phyloP scores from a whole-genome alignment of 1,140 invertebrate genomes.

The Agrypnia vestita region DNA sequence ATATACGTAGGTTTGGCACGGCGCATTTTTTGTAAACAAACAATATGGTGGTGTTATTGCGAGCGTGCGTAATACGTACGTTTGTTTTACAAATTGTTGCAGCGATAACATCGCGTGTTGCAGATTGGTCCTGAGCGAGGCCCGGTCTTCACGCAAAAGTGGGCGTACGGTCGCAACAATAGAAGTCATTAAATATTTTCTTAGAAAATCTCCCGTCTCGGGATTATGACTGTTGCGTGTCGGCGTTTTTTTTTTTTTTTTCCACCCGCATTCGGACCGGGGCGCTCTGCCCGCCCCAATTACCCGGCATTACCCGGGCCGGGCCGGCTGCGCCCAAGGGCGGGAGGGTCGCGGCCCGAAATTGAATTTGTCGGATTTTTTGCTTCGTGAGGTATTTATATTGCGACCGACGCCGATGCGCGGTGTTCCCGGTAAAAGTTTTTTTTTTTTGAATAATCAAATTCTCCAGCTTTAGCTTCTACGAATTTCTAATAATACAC shows the following conservation, averaged over 20 bases:
- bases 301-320: too few species aligned
- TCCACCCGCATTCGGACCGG: too few species aligned
- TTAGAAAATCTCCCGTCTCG: not conserved
- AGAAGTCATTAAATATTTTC: not conserved
- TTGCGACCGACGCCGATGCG: not conserved
- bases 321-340: conserved; percentile 6
- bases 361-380: conserved; percentile 7
- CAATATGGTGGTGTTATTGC: too few species aligned
- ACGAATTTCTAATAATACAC: too few species aligned
- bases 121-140: too few species aligned
- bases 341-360: not conserved
- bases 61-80: too few species aligned
- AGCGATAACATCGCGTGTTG: too few species aligned
- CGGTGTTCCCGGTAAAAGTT: conserved; percentile 13
- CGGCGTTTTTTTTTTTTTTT: too few species aligned
- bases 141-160: not conserved
- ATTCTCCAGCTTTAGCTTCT: too few species aligned
- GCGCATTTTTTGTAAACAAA: too few species aligned
- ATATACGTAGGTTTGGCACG: too few species aligned
- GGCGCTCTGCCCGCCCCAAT: not conserved
- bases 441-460: not conserved
- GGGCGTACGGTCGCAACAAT: not conserved
- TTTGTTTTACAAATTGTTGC: too few species aligned
- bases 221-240: not conserved
- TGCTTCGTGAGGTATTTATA: conserved; percentile 3